Evolutionary conservation across 2,797 vertebrate genomes (phyloP), one percentile per base, ranked within the genome.

Genomic region (Enteromius paludinosus): DNA sequence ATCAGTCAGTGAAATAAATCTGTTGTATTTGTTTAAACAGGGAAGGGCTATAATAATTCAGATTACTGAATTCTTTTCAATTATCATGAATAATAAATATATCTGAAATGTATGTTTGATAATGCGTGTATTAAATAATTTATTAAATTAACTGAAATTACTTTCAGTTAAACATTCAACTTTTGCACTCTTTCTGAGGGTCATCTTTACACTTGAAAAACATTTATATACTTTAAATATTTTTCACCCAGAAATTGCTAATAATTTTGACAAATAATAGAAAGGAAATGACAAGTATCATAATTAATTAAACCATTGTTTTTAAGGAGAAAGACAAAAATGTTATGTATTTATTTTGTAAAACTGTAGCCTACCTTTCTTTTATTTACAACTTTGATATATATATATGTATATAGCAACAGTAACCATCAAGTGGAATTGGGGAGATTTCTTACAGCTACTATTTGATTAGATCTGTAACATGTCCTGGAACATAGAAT

Each of bases 401-500:
- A 38, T 9, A 38, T 9, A 38, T 38, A 30, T 25, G 10, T 8
- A 35, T 35, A 35, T 38, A 38, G 35, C 8, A 52, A 7, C 9
- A 54, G 9, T 38, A 56, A 56, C 12, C 6, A 38, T 73, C 6
- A n/a, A 38, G 7, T 38, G 33, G 30, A 56, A 74, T 17, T 49
- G 28, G 2, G 4, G 17, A 20, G 18, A 14, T 5, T 6, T 72
- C 18, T 54, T 35, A 33, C 28, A 3, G 17, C 10, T 47, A 28
- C 23, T 47, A 35, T 47, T 56, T 23, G 38, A 71, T 71, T 62
- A 41, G 12, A 59, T 56, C 7, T 41, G 4, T 64, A 43, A 77
- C 20, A 77, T 45, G 10, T 45, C 56, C 56, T 64, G 41, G 59
- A 33, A 77, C 59, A 64, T 33, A 30, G 28, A 62, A 52, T 73